These are phyloP conservation scores for Petrocephalus schoutedeni DNA, from an alignment of 2,797 vertebrate species.

Conservation along the genomic window DNA sequence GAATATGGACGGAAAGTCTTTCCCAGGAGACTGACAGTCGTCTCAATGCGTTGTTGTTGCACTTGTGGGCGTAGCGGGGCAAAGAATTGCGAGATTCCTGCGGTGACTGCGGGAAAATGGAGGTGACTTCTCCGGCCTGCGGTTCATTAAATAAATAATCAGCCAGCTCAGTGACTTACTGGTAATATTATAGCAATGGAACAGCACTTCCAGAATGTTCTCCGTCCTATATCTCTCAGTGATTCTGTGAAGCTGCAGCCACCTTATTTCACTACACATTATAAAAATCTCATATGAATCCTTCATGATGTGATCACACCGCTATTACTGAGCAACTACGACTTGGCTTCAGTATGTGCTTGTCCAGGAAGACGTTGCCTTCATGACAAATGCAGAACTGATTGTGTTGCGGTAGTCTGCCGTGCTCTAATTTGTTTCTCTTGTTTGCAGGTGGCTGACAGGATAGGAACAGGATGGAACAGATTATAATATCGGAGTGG, in stretches of 20 bases:
- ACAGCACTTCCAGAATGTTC: neutral
- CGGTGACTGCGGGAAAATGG: neutral
- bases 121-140: conserved; percentile 21
- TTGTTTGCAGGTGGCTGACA: neutral
- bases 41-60: conserved; percentile 37
- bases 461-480: neutral
- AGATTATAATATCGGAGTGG: neutral
- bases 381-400: neutral
- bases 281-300: neutral
- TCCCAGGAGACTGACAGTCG: conserved; percentile 39
- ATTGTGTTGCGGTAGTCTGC: neutral
- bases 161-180: conserved; percentile 18
- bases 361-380: neutral
- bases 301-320: neutral
- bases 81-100: conserved; percentile 49
- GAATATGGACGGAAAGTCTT: conserved; percentile 39
- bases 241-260: neutral
- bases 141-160: conserved; percentile 1
- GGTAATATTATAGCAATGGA: neutral
- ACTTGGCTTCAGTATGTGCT: neutral
- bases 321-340: neutral
- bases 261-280: neutral
- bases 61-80: conserved; percentile 35
- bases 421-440: neutral
- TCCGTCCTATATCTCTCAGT: neutral